Percentiles rank a stretch among this genome's conserved stretches.
Conservation (phyloP, 2,797 vertebrate genomes). For the Allobates femoralis region DNA sequence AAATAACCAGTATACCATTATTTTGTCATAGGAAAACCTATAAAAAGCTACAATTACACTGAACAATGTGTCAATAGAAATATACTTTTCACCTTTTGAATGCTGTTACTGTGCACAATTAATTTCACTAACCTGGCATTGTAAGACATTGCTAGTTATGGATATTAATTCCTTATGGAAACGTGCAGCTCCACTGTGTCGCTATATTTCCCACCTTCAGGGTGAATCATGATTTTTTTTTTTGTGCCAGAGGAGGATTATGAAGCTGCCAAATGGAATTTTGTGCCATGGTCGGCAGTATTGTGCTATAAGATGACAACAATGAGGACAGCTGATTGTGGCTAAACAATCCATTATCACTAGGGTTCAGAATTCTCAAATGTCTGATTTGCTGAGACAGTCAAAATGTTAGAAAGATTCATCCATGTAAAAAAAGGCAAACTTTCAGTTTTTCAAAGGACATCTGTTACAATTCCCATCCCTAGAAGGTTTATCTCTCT, state of each 20-base stretch:
- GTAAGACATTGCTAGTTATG: background rate
- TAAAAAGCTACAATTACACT: no score
- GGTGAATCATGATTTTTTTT: background rate
- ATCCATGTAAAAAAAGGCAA: background rate
- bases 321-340: background rate
- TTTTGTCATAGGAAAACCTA: no score
- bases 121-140: background rate
- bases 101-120: background rate
- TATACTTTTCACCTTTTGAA: background rate
- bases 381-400: background rate
- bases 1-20: background rate
- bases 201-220: background rate
- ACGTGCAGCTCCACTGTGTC: background rate
- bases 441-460: background rate
- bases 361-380: background rate
- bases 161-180: slow-evolving; percentile 5
- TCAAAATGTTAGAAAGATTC: background rate
- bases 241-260: background rate
- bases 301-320: background rate
- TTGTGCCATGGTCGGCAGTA: background rate
- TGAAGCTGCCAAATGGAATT: background rate
- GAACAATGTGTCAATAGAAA: no score
- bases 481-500: no score
- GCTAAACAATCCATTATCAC: background rate
- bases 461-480: no score